These are phyloP conservation scores for Donacobius atricapilla DNA, from an alignment of 2,113 vertebrate genomes.

Conservation along the genomic window DNA sequence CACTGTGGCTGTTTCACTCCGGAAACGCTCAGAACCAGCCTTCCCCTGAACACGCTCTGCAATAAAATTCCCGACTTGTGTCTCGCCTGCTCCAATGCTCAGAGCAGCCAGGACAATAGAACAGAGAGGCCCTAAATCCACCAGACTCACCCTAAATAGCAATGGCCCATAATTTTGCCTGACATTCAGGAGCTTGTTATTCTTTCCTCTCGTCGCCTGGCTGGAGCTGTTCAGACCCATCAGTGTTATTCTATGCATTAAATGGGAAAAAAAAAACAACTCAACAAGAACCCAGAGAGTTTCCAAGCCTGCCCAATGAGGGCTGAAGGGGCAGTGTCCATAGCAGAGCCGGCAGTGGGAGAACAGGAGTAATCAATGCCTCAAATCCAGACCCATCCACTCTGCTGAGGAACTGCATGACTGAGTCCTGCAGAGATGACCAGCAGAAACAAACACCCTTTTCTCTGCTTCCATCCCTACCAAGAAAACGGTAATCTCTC, in stretches of 20 bases:
- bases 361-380: not conserved
- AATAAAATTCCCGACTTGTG: slow-evolving; percentile 67
- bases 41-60: not conserved
- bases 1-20: not conserved
- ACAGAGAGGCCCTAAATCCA: slow-evolving; percentile 85
- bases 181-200: slow-evolving; percentile 91
- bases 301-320: not conserved
- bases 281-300: slow-evolving; percentile 42
- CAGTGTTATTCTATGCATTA: slow-evolving; percentile 80
- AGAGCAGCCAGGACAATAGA: slow-evolving; percentile 81
- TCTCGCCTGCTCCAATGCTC: slow-evolving; percentile 62
- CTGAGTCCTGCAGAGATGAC: not conserved
- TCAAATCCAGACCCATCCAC: not conserved
- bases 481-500: not conserved
- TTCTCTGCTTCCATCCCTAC: not conserved
- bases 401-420: not conserved
- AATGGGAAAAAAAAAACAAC: slow-evolving; percentile 59
- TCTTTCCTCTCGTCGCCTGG: slow-evolving; percentile 89
- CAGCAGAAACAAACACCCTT: not conserved
- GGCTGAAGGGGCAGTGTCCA: not conserved
- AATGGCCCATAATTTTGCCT: slow-evolving; percentile 84
- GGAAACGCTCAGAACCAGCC: not conserved
- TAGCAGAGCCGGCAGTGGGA: not conserved
- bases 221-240: slow-evolving; percentile 91
- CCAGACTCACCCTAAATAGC: slow-evolving; percentile 89